phyloP scores from a whole-genome alignment of 2,797 vertebrate species.

The Phrynocephalus vlangalii region DNA sequence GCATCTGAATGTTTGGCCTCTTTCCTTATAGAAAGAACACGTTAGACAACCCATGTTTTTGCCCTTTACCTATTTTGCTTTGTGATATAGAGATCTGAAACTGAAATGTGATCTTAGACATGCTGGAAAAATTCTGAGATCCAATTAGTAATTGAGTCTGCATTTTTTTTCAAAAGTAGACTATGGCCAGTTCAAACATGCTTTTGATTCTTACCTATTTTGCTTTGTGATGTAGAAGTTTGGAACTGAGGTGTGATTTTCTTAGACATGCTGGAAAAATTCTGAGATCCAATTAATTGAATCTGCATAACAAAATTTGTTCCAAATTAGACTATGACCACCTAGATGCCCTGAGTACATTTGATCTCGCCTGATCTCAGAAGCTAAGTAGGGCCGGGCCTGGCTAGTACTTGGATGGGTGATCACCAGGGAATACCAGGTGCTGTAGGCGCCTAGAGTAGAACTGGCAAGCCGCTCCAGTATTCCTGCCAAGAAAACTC shows the following conservation, averaged over 20 bases:
- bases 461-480: no score
- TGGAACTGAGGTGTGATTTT: conserved; percentile 33
- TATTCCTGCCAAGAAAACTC: no score
- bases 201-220: background rate
- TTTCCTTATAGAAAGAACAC: background rate
- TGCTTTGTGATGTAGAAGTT: conserved; percentile 24
- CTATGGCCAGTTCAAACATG: no score
- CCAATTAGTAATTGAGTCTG: conserved; percentile 62
- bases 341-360: no score
- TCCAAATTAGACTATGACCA: conserved; percentile 16
- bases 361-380: no score
- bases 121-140: conserved; percentile 32
- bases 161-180: conserved; percentile 12
- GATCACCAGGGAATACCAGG: no score
- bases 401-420: no score
- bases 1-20: background rate
- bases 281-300: conserved; percentile 65
- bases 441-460: no score
- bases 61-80: background rate
- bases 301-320: conserved; percentile 53
- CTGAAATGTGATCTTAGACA: conserved; percentile 23
- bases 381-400: no score
- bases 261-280: background rate
- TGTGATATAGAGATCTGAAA: conserved; percentile 21
- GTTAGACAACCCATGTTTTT: background rate